phyloP scores from a whole-genome alignment of 2,888 invertebrate species.

The Margaritifera margaritifera region DNA sequence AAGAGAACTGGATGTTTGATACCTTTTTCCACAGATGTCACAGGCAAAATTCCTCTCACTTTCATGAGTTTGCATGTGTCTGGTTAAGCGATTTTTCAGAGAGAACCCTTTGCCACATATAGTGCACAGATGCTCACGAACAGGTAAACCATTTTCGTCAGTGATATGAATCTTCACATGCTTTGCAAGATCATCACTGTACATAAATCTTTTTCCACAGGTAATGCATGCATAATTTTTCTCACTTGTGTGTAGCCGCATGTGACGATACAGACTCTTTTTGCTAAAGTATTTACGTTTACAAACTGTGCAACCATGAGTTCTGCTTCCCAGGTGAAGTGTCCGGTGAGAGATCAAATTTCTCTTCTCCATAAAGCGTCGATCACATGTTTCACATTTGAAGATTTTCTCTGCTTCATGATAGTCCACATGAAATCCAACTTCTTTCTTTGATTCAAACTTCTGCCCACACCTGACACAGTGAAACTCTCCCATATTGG shows the following conservation, averaged over 20 bases:
- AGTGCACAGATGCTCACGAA: conserved; percentile 15
- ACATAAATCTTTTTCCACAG: conserved; percentile 25
- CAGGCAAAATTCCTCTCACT: conserved; percentile 1
- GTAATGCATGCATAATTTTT: conserved; percentile 16
- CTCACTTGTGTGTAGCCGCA: conserved; percentile 24
- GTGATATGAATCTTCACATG: conserved; percentile 19
- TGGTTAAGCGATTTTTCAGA: conserved; percentile 14
- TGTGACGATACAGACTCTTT: conserved; percentile 30
- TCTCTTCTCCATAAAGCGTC: conserved; percentile 32
- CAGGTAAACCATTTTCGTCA: not conserved
- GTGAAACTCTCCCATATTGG: conserved; percentile 19
- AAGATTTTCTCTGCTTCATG: conserved; percentile 29
- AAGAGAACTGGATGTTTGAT: conserved; percentile 7
- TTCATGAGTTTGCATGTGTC: conserved; percentile 29
- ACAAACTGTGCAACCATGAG: conserved; percentile 27
- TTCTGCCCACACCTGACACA: conserved; percentile 31
- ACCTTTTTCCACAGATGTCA: conserved; percentile 3
- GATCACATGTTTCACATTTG: conserved; percentile 27
- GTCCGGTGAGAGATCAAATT: conserved; percentile 30
- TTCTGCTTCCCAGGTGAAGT: conserved; percentile 18
- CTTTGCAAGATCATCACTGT: conserved; percentile 15
- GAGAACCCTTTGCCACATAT: conserved; percentile 19
- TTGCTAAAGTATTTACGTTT: conserved; percentile 23
- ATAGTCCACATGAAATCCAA: conserved; percentile 18
- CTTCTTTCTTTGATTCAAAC: conserved; percentile 11